Evolutionary conservation across 2,797 vertebrate species (phyloP).

Genomic region (Acipenser oxyrinchus): DNA sequence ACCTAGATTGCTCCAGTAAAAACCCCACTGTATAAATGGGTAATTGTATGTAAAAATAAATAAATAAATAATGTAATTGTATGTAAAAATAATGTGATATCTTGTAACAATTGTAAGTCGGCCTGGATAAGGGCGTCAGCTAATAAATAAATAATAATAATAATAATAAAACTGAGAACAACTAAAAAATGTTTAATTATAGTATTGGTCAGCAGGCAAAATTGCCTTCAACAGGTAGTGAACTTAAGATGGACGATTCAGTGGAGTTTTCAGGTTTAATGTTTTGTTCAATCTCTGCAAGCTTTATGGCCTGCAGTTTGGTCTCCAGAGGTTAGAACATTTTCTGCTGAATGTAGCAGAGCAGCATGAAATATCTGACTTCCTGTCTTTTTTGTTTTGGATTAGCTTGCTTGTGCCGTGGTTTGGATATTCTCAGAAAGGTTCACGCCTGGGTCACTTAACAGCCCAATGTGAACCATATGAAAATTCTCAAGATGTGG

Average conservation of each 20-base stretch:
- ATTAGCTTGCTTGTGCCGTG: conserved; percentile 21
- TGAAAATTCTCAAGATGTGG: conserved; percentile 10
- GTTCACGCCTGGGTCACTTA: conserved; percentile 1
- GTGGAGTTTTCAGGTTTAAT: background rate
- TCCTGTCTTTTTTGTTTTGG: conserved; percentile 21
- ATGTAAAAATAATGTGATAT: too few relatives aligned
- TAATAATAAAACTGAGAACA: too few relatives aligned
- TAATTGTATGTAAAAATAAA: too few relatives aligned
- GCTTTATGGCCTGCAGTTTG: conserved; percentile 10
- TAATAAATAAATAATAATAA: too few relatives aligned
- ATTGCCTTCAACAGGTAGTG: background rate
- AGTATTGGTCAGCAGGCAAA: background rate
- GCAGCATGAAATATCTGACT: conserved; percentile 17
- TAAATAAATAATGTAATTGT: too few relatives aligned
- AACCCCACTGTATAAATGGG: too few relatives aligned
- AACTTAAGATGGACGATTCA: background rate
- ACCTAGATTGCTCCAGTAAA: too few relatives aligned
- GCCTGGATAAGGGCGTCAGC: too few relatives aligned
- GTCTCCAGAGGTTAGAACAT: background rate
- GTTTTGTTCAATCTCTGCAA: conserved; percentile 4
- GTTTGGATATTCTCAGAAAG: conserved; percentile 4
- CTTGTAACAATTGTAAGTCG: too few relatives aligned
- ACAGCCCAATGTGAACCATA: conserved; percentile 13
- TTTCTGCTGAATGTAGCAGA: conserved; percentile 25
- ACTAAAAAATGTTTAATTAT: background rate